A percentile compares a stretch with the other conserved stretches of the same genome.
These are phyloP conservation scores for Apamea monoglypha DNA, from an alignment of 2,888 invertebrate genomes.

Conservation along the genomic window DNA sequence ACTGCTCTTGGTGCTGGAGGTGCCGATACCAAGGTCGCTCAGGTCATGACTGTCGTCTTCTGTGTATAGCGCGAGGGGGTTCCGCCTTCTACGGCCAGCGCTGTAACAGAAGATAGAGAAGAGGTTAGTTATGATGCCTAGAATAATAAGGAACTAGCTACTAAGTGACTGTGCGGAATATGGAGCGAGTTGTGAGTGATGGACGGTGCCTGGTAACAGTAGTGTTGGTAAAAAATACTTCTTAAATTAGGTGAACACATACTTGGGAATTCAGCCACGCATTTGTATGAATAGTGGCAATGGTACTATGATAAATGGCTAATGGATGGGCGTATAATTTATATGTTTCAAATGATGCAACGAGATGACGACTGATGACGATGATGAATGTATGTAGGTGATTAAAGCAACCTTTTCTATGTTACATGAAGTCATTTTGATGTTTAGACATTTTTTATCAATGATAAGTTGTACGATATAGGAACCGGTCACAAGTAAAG, in stretches of 20 bases:
- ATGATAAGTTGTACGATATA: not conserved
- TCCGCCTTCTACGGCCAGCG: constrained; percentile 88
- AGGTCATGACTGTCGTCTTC: constrained; percentile 96
- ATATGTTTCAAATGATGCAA: not conserved
- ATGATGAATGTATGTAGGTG: not conserved
- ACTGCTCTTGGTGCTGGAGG: constrained; percentile 92
- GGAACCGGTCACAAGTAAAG: not conserved
- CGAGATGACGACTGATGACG: not conserved
- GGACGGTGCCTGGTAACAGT: not conserved
- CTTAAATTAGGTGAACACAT: not conserved
- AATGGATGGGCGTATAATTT: not conserved
- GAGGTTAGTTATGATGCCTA: not conserved
- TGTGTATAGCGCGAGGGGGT: constrained; percentile 93
- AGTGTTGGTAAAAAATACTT: not conserved
- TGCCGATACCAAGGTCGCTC: constrained; percentile 95
- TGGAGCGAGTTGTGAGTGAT: not conserved
- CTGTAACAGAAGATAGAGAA: constrained; percentile 73
- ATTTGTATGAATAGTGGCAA: not conserved
- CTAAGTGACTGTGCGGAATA: not conserved
- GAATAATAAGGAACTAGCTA: not conserved
- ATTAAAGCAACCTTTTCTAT: not conserved
- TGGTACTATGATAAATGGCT: not conserved
- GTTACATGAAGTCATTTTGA: not conserved
- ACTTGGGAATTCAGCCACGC: not conserved
- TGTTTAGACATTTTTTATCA: not conserved